Evolutionary conservation across 2,888 invertebrate species (phyloP).

Genomic region (Agrotis exclamationis): DNA sequence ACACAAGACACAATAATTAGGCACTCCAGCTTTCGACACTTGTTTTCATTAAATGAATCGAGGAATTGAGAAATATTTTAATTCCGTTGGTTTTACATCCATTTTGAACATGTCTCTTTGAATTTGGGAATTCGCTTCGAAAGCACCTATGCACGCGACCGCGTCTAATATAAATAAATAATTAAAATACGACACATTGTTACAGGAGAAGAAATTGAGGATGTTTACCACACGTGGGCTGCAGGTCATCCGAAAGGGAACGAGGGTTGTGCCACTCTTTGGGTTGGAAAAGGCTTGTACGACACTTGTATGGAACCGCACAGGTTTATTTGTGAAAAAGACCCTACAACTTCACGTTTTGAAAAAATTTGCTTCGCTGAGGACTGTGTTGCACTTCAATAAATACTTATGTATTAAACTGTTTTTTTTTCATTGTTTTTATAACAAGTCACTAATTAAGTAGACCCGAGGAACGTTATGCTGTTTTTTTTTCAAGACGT

Average conservation of each 20-base stretch:
- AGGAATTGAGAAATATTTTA: no score
- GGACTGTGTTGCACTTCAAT: background rate
- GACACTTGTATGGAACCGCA: background rate
- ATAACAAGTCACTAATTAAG: background rate
- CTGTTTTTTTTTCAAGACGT: background rate
- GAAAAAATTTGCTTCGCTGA: background rate
- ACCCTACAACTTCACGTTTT: conserved; percentile 7
- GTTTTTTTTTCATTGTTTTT: background rate
- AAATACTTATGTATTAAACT: background rate
- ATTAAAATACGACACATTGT: background rate
- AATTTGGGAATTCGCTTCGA: no score
- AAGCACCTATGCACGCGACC: no score
- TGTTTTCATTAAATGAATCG: no score
- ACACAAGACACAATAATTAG: no score
- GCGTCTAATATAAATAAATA: background rate
- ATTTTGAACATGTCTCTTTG: background rate
- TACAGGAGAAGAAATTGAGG: conserved; percentile 8
- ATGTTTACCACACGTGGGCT: conserved; percentile 1
- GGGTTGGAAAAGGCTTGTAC: conserved; percentile 4
- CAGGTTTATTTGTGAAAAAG: conserved; percentile 11
- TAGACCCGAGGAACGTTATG: background rate
- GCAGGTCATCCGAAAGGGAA: background rate
- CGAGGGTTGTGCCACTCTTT: conserved; percentile 5
- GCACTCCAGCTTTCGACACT: no score
- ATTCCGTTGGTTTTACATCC: no score